phyloP scores from a whole-genome alignment of 2,888 invertebrate species.

The Xestia sexstrigata region DNA sequence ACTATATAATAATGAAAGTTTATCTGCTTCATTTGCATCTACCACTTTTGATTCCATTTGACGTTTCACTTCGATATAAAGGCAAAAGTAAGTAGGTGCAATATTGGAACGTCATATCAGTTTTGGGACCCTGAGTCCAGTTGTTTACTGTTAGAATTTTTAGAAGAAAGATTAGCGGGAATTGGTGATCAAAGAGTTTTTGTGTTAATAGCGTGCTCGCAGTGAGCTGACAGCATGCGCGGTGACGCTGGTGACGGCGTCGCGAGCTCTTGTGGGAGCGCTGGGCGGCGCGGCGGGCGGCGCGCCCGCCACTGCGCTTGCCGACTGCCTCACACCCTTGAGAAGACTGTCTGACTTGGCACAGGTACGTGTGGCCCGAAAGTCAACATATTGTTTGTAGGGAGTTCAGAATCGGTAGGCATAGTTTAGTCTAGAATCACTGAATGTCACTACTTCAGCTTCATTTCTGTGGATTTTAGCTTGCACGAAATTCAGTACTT shows the following conservation, averaged over 20 bases:
- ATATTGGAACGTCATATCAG: too few species aligned
- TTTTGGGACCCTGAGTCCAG: neutral
- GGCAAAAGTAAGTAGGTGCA: neutral
- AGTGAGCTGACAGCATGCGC: constrained; percentile 95
- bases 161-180: neutral
- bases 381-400: neutral
- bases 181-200: neutral
- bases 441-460: too few species aligned
- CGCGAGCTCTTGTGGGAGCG: constrained; percentile 95
- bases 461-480: too few species aligned
- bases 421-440: neutral
- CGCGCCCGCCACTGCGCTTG: constrained; percentile 92
- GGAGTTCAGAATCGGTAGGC: neutral
- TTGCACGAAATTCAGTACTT: too few species aligned
- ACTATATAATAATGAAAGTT: neutral
- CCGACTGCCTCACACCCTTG: constrained; percentile 94
- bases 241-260: constrained; percentile 95
- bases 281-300: constrained; percentile 95
- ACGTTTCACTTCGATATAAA: neutral
- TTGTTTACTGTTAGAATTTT: neutral
- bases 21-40: neutral
- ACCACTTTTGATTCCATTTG: neutral
- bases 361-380: constrained; percentile 81
- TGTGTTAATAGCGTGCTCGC: constrained; percentile 91
- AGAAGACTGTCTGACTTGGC: constrained; percentile 94